A percentile compares a stretch with the other conserved stretches of the same genome.
Evolutionary conservation across 1,140 invertebrate species (phyloP).

Genomic region (Cherax destructor): DNA sequence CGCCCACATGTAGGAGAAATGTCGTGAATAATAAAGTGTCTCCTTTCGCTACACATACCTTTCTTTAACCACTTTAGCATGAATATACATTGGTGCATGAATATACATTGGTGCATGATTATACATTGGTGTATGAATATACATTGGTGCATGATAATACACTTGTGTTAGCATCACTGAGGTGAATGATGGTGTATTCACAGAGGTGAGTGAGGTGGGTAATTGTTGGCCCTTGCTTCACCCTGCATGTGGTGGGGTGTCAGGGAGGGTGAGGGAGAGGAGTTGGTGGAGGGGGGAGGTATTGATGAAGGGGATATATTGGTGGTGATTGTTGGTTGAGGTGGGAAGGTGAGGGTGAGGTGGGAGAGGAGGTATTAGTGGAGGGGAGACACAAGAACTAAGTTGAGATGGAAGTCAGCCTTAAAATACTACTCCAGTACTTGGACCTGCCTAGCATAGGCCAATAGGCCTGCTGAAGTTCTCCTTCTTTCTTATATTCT

Average conservation of each 20-base stretch:
- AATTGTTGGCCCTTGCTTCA: not conserved
- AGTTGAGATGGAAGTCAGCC: not conserved
- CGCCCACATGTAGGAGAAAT: too few species aligned
- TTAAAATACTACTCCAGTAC: not conserved
- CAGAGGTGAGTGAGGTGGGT: not conserved
- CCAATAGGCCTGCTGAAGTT: too few species aligned
- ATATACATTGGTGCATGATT: not conserved
- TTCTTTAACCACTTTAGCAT: too few species aligned
- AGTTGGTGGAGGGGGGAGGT: not conserved
- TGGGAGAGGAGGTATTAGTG: not conserved
- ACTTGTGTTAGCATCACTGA: not conserved
- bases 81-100: not conserved
- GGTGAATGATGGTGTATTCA: conserved; percentile 13
- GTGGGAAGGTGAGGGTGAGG: not conserved
- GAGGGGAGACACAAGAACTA: not conserved
- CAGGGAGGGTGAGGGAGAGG: not conserved
- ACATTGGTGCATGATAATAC: not conserved
- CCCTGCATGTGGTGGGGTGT: not conserved
- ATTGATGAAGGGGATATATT: too few species aligned
- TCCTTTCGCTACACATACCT: too few species aligned
- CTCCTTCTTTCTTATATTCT: too few species aligned
- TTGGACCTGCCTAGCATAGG: too few species aligned
- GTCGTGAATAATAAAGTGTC: too few species aligned
- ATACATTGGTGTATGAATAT: not conserved
- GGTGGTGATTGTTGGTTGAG: too few species aligned